These are phyloP conservation scores for Anhinga anhinga DNA, from an alignment of 2,113 vertebrate species.

Conservation along the genomic window DNA sequence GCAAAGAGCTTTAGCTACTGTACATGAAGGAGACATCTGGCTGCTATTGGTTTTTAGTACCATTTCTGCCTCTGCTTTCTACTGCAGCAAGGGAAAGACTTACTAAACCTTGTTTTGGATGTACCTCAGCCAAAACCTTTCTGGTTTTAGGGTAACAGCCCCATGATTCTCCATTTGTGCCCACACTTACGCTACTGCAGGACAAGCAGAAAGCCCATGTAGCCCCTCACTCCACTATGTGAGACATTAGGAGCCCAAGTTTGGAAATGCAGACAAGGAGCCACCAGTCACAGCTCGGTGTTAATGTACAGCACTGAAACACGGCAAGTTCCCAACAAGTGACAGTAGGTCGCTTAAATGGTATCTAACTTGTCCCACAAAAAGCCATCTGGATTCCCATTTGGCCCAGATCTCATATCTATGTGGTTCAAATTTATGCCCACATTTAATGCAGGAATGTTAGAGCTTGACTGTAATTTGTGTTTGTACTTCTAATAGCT, in stretches of 20 bases:
- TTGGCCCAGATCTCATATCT: neutral
- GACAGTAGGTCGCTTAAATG: neutral
- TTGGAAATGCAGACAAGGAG: accelerated
- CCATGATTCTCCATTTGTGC: neutral
- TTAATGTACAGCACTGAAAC: neutral
- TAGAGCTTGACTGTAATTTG: constrained; percentile 53
- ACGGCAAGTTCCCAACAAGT: neutral
- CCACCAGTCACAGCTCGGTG: neutral
- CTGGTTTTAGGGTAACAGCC: neutral
- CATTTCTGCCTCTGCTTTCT: neutral
- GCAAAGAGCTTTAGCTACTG: neutral
- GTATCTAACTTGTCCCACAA: neutral
- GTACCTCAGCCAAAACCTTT: neutral
- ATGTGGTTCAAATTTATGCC: neutral
- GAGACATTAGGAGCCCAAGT: neutral
- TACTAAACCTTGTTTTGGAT: neutral
- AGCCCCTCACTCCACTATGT: accelerated
- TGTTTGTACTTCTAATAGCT: constrained; percentile 64
- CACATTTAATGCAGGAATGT: neutral
- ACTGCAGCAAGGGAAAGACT: neutral
- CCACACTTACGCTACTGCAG: neutral
- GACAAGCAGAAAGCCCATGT: neutral
- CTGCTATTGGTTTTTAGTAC: neutral
- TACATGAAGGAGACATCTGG: neutral
- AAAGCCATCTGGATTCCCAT: neutral